These are phyloP conservation scores for Teinopalpus imperialis DNA, from an alignment of 2,888 invertebrate genomes.

Conservation along the genomic window DNA sequence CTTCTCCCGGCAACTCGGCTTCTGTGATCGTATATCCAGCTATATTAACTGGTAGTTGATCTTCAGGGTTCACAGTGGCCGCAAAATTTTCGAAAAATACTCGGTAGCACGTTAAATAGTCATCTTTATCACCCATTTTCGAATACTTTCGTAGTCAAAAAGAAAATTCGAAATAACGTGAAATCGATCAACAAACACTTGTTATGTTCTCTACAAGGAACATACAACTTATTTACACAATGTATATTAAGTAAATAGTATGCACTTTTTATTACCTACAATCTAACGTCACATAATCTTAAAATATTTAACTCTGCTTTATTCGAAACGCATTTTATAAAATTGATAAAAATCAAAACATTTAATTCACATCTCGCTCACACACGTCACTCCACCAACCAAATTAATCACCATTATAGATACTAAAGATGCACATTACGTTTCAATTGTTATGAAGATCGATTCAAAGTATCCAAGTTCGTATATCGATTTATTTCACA, in stretches of 20 bases:
- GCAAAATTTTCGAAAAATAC: conserved; percentile 88
- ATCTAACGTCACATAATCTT: conserved; percentile 28
- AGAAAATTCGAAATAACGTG: conserved; percentile 26
- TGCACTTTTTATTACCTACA: conserved; percentile 27
- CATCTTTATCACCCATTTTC: conserved; percentile 83
- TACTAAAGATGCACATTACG: too few relatives aligned
- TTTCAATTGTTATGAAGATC: too few relatives aligned
- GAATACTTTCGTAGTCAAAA: conserved; percentile 25
- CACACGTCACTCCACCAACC: conserved; percentile 39
- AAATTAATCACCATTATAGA: conserved; percentile 23
- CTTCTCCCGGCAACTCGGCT: conserved; percentile 87
- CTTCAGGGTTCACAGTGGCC: conserved; percentile 85
- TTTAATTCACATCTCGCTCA: conserved; percentile 56
- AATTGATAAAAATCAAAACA: conserved; percentile 59
- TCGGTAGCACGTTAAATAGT: conserved; percentile 86
- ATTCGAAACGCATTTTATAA: conserved; percentile 31
- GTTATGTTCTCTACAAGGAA: conserved; percentile 24
- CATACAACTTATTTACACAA: conserved; percentile 24
- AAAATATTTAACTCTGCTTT: conserved; percentile 29
- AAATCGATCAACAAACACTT: conserved; percentile 34
- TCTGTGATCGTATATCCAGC: conserved; percentile 86
- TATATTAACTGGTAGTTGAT: conserved; percentile 88
- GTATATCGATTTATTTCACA: too few relatives aligned
- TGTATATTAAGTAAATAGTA: conserved; percentile 18
- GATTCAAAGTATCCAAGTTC: too few relatives aligned